A percentile compares a stretch with the other conserved stretches of the same genome.
phyloP scores from a whole-genome alignment of 2,888 invertebrate species.

The Spodoptera exigua region DNA sequence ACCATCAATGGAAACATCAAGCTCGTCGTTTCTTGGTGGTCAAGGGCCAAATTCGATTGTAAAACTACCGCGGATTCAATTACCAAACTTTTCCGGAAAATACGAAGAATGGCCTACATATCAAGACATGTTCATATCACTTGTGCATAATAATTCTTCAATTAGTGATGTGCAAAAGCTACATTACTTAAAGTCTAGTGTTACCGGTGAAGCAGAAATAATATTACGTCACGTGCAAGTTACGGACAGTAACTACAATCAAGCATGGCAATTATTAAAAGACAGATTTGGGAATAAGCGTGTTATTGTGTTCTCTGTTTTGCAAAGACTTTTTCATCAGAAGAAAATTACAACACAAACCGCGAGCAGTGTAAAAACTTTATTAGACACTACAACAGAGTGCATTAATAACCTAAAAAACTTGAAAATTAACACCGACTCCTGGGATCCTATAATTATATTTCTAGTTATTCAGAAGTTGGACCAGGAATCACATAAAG shows the following conservation, averaged over 20 bases:
- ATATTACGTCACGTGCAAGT: slow-evolving; percentile 9
- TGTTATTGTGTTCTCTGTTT: slow-evolving; percentile 13
- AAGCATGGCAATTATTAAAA: slow-evolving; percentile 19
- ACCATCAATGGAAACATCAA: too few species aligned
- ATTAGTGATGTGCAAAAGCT: too few species aligned
- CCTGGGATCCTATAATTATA: slow-evolving; percentile 55
- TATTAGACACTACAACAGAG: slow-evolving; percentile 56
- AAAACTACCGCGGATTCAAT: too few species aligned
- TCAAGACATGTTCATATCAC: too few species aligned
- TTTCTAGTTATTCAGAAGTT: slow-evolving; percentile 53
- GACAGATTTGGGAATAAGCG: slow-evolving; percentile 18
- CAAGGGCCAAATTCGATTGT: too few species aligned
- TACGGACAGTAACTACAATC: slow-evolving; percentile 15
- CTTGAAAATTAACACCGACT: slow-evolving; percentile 36
- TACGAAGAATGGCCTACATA: too few species aligned
- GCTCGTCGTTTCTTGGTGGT: too few species aligned
- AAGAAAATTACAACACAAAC: slow-evolving; percentile 8
- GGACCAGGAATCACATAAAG: slow-evolving; percentile 50
- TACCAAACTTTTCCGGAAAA: too few species aligned
- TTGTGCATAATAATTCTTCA: too few species aligned
- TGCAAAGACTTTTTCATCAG: too few species aligned
- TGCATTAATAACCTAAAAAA: slow-evolving; percentile 52
- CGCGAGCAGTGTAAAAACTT: slow-evolving; percentile 39
- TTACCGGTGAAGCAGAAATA: slow-evolving; percentile 16
- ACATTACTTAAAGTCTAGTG: too few species aligned